Conservation (phyloP, 2,888 invertebrate genomes). For the Agrenia bidenticulata region DNA sequence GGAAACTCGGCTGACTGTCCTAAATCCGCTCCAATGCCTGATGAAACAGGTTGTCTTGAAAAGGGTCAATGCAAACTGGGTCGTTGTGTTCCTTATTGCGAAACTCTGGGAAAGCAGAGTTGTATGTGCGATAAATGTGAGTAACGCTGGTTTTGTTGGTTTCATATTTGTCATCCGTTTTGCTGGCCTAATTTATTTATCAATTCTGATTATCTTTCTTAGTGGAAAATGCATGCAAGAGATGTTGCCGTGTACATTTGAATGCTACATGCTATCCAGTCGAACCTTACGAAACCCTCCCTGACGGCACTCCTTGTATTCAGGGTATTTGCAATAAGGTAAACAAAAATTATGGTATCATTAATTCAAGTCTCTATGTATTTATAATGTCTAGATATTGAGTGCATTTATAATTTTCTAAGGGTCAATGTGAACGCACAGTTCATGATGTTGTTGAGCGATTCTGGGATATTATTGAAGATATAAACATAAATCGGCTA, state of each 20-base stretch:
- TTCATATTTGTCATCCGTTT: background rate
- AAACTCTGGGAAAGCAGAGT: slow-evolving; percentile 86
- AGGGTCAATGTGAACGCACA: slow-evolving; percentile 93
- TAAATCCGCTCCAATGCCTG: slow-evolving; percentile 80
- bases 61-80: slow-evolving; percentile 86
- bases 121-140: slow-evolving; percentile 94
- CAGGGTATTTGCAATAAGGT: slow-evolving; percentile 96
- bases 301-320: slow-evolving; percentile 92
- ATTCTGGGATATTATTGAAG: slow-evolving; percentile 96
- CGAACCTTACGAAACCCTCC: slow-evolving; percentile 81
- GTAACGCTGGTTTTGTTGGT: slow-evolving; percentile 55
- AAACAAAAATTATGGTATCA: slow-evolving; percentile 44
- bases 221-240: slow-evolving; percentile 89
- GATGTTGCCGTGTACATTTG: slow-evolving; percentile 87
- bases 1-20: slow-evolving; percentile 80
- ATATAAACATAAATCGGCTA: slow-evolving; percentile 91
- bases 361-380: background rate
- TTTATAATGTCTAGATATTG: background rate
- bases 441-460: slow-evolving; percentile 93
- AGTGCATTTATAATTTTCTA: slow-evolving; percentile 51
- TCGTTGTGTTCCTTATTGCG: slow-evolving; percentile 92
- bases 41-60: slow-evolving; percentile 86
- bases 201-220: slow-evolving; percentile 54
- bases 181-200: slow-evolving; percentile 6
- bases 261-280: slow-evolving; percentile 91